Evolutionary conservation across 2,113 vertebrate genomes (phyloP).

Genomic region (Larimichthys crocea): DNA sequence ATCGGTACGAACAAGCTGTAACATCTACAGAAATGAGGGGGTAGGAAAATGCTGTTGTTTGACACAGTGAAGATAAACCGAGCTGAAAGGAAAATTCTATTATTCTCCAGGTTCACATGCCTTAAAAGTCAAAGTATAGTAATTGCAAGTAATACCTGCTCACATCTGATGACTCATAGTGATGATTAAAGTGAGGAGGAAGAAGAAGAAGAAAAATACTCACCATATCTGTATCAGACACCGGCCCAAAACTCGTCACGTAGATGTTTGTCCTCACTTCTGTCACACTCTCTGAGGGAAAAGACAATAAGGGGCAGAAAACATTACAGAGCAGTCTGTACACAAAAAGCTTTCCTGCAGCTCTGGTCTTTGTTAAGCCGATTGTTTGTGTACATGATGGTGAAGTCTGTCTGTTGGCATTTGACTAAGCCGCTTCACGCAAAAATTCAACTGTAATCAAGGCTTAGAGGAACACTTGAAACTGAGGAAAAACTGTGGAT

Average conservation of each 20-base stretch:
- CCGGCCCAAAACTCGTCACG: constrained; percentile 97
- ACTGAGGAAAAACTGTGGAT: constrained; percentile 24
- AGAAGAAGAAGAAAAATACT: constrained; percentile 61
- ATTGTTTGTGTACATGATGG: constrained; percentile 57
- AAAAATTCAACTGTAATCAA: constrained; percentile 35
- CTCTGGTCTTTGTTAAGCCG: constrained; percentile 41
- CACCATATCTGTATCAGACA: constrained; percentile 99
- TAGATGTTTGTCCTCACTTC: constrained; percentile 99
- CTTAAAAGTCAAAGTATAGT: constrained; percentile 2
- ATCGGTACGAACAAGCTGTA: not conserved
- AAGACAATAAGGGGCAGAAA: constrained; percentile 29
- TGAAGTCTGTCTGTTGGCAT: constrained; percentile 57
- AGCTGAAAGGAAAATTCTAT: not conserved
- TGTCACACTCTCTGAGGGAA: constrained; percentile 91
- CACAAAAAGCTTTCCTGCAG: constrained; percentile 21
- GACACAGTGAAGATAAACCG: not conserved
- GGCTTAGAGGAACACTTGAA: constrained; percentile 27
- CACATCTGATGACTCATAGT: constrained; percentile 11
- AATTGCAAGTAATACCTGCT: constrained; percentile 6
- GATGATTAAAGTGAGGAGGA: not conserved
- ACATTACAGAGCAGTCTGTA: constrained; percentile 8
- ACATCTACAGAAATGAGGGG: not conserved
- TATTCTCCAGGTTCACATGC: constrained; percentile 1
- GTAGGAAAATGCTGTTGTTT: not conserved
- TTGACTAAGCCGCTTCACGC: constrained; percentile 51